phyloP scores from a whole-genome alignment of 2,888 invertebrate species.

The Caradrina clavipalpis region DNA sequence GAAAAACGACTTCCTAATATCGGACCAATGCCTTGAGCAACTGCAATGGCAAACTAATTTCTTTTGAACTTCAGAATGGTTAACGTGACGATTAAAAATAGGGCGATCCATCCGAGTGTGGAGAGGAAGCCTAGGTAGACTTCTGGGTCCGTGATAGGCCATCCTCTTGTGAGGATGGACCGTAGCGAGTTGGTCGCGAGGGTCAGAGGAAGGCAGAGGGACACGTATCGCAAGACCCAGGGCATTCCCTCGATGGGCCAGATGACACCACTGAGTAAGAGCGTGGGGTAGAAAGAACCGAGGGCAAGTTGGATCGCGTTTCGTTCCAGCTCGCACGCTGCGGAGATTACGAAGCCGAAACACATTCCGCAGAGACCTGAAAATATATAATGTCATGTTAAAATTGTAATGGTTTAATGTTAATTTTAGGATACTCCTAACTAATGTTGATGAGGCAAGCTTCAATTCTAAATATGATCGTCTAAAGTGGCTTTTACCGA shows the following conservation, averaged over 20 bases:
- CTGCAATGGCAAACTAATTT: conserved; percentile 88
- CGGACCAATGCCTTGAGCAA: conserved; percentile 57
- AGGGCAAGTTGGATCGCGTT: conserved; percentile 98
- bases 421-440: neutral
- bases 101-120: conserved; percentile 95
- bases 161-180: conserved; percentile 96
- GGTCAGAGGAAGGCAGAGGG: conserved; percentile 96
- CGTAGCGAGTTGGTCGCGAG: conserved; percentile 97
- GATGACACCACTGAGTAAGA: conserved; percentile 97
- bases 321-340: conserved; percentile 97
- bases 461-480: neutral
- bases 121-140: conserved; percentile 97
- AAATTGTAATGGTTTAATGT: too few relatives aligned
- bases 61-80: conserved; percentile 95
- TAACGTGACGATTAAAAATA: conserved; percentile 95
- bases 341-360: conserved; percentile 98
- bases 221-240: conserved; percentile 94
- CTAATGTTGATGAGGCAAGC: neutral
- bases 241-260: conserved; percentile 99
- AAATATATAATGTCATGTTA: conserved; percentile 24
- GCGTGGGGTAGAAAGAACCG: conserved; percentile 98
- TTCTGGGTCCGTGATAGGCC: conserved; percentile 95
- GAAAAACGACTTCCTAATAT: conserved; percentile 29
- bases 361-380: conserved; percentile 97
- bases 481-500: neutral